A percentile compares a stretch with the other conserved stretches of the same genome.
phyloP scores from a whole-genome alignment of 30 jellyfish, hydroid and myxozoan species.

The Turritopsis rubra region DNA sequence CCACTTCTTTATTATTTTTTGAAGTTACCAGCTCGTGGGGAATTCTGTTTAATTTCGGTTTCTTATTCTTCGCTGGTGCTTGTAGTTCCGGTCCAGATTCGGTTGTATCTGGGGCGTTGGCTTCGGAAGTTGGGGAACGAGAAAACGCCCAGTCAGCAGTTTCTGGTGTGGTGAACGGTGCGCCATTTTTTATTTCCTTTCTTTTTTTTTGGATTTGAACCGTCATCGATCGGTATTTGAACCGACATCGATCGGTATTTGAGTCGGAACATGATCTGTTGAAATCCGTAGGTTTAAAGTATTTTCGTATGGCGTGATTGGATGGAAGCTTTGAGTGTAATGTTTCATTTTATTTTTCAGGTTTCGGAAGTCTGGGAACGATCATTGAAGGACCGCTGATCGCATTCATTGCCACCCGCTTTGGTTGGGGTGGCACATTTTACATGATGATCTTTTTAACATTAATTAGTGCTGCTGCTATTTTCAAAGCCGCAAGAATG shows the following conservation, averaged over 20 bases:
- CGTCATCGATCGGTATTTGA: no score
- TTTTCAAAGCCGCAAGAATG: slow-evolving; percentile 80
- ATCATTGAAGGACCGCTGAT: slow-evolving; percentile 91
- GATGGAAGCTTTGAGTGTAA: neutral
- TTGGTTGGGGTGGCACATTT: slow-evolving; percentile 94
- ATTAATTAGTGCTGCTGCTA: slow-evolving; percentile 68
- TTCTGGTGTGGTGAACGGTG: slow-evolving; percentile 95
- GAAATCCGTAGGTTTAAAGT: no score
- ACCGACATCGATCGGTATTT: no score
- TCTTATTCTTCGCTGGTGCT: slow-evolving; percentile 84
- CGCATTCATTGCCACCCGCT: slow-evolving; percentile 80
- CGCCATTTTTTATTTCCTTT: no score
- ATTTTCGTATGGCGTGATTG: no score
- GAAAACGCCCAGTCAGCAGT: slow-evolving; percentile 98
- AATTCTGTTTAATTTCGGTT: slow-evolving; percentile 66
- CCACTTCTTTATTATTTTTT: slow-evolving; percentile 61
- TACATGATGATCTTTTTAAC: slow-evolving; percentile 76
- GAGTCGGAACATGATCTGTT: no score
- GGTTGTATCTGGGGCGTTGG: slow-evolving; percentile 88
- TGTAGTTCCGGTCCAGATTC: slow-evolving; percentile 98
- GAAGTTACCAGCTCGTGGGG: slow-evolving; percentile 91
- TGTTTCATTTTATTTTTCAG: slow-evolving; percentile 24
- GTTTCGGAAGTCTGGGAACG: slow-evolving; percentile 98
- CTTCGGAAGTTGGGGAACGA: slow-evolving; percentile 97
- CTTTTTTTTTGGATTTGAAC: no score